These are phyloP conservation scores for Ibidorhyncha struthersii DNA, from an alignment of 2,113 vertebrate species.

Conservation along the genomic window DNA sequence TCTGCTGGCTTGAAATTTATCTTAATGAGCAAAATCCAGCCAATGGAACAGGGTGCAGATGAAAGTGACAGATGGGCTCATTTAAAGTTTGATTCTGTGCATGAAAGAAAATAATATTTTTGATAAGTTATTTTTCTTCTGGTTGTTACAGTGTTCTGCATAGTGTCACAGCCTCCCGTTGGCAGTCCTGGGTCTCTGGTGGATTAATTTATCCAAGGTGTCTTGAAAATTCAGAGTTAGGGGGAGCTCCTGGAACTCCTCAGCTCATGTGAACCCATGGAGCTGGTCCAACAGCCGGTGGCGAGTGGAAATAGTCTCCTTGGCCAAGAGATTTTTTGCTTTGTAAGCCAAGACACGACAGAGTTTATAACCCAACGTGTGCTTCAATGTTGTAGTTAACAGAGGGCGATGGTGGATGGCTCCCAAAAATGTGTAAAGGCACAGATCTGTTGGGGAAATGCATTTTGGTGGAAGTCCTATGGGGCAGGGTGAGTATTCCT, in stretches of 20 bases:
- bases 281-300: not conserved
- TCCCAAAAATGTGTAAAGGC: not conserved
- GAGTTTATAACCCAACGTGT: not conserved
- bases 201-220: not conserved
- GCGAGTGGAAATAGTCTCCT: not conserved
- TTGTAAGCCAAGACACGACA: not conserved
- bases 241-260: not conserved
- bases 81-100: constrained; percentile 72
- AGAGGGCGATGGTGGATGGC: not conserved
- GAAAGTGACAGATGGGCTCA: constrained; percentile 76
- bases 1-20: constrained; percentile 66
- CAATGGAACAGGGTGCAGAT: constrained; percentile 67
- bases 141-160: constrained; percentile 55
- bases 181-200: not conserved
- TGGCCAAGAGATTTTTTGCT: not conserved
- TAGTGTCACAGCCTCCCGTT: not conserved
- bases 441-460: not conserved
- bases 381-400: not conserved
- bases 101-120: constrained; percentile 64
- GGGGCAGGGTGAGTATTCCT: not conserved
- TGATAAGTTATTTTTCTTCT: constrained; percentile 64
- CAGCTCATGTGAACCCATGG: not conserved
- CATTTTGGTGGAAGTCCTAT: not conserved
- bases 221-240: not conserved
- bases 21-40: constrained; percentile 77